Conservation (phyloP, 1,140 invertebrate genomes). For the Meloidogyne chitwoodi region DNA sequence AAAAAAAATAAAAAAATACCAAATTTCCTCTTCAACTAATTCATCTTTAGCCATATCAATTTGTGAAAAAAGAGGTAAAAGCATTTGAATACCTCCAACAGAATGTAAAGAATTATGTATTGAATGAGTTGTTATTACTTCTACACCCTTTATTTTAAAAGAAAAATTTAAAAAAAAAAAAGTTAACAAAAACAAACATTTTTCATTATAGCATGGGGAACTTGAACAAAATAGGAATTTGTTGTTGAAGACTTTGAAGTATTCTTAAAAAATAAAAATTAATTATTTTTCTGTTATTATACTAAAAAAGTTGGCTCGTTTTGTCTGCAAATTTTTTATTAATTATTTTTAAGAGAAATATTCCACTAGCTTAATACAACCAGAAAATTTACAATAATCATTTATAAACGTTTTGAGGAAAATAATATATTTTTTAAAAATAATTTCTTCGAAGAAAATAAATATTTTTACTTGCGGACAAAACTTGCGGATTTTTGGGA, state of each 20-base stretch:
- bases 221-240: constrained; percentile 86
- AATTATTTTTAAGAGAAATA: too few species aligned
- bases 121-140: constrained; percentile 95
- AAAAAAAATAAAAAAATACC: constrained; percentile 57
- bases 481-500: too few species aligned
- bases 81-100: constrained; percentile 94
- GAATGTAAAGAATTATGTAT: constrained; percentile 98
- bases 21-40: constrained; percentile 62
- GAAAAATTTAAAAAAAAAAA: not conserved
- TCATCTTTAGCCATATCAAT: constrained; percentile 71
- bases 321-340: too few species aligned
- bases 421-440: too few species aligned
- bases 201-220: constrained; percentile 73
- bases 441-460: too few species aligned
- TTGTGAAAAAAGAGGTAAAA: constrained; percentile 96
- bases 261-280: constrained; percentile 85
- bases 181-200: constrained; percentile 11
- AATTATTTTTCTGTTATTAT: not conserved
- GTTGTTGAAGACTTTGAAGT: constrained; percentile 71
- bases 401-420: too few species aligned
- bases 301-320: too few species aligned
- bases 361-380: too few species aligned
- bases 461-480: too few species aligned
- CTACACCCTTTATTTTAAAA: constrained; percentile 77
- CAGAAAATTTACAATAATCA: too few species aligned